Conservation (phyloP, 37 sponge, comb jelly and placozoan species). For the Beroe forskalii region DNA sequence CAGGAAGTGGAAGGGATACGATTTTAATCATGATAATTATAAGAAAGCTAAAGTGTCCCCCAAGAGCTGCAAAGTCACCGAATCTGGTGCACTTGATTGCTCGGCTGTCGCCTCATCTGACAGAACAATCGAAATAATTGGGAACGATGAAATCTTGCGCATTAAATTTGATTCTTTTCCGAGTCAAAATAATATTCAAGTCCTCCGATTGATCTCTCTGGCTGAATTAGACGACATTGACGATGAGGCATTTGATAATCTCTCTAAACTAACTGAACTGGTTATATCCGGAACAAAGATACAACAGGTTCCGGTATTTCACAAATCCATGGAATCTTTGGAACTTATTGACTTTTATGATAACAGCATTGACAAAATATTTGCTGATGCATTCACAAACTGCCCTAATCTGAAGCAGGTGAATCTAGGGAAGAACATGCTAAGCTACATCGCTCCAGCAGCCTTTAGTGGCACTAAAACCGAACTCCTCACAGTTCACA, state of each 20-base stretch:
- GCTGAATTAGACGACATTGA: not conserved
- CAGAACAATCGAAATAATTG: not conserved
- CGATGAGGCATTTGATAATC: not conserved
- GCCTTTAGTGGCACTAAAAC: conserved; percentile 39
- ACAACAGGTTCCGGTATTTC: not conserved
- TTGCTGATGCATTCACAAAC: not conserved
- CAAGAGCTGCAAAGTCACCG: not conserved
- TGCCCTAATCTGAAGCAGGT: conserved; percentile 41
- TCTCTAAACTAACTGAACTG: not conserved
- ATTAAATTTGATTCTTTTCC: conserved; percentile 42
- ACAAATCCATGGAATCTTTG: not conserved
- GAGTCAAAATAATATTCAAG: not conserved
- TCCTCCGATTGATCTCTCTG: not conserved
- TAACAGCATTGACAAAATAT: not conserved
- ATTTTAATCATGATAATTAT: not conserved
- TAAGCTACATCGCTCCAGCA: not conserved
- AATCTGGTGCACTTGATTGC: not conserved
- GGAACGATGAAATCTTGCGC: not conserved
- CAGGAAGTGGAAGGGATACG: not conserved
- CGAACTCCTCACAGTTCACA: not conserved
- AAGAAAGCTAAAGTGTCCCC: not conserved
- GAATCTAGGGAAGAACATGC: conserved; percentile 1
- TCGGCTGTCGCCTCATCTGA: not conserved
- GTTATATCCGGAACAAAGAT: not conserved
- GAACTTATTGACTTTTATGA: conserved; percentile 19